Conservation (phyloP, 2,797 vertebrate species). For the Columba guinea region DNA sequence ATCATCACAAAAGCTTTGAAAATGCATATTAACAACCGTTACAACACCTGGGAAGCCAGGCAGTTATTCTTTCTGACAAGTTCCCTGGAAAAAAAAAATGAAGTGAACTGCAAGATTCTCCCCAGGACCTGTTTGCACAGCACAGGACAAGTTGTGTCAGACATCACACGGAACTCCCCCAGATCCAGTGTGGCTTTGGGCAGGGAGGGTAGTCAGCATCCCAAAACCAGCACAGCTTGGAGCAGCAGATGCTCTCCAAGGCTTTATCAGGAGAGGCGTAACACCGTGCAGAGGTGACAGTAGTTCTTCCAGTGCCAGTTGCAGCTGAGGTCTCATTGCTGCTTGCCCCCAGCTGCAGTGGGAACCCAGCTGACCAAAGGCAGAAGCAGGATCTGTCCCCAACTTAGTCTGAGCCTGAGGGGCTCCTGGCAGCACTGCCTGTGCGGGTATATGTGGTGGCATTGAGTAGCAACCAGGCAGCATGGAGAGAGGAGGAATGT, state of each 20-base stretch:
- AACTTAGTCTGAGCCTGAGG: not conserved
- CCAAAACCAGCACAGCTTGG: accelerated
- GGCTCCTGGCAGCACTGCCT: not conserved
- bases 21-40: not conserved
- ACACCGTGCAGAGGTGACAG: not conserved
- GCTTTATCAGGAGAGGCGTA: not conserved
- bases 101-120: not conserved
- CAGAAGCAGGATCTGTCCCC: not conserved
- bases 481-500: not conserved
- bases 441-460: accelerated
- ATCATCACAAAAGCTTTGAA: not conserved
- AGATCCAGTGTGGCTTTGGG: not conserved
- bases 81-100: not conserved
- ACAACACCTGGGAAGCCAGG: not conserved
- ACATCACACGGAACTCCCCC: accelerated
- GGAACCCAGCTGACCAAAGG: not conserved
- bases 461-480: not conserved
- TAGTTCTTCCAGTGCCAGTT: not conserved
- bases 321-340: not conserved
- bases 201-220: too few species aligned
- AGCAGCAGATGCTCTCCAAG: not conserved
- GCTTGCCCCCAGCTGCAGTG: not conserved
- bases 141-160: not conserved
- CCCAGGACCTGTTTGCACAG: not conserved
- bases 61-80: not conserved